These are phyloP conservation scores for Ophiodon elongatus DNA, from an alignment of 2,113 vertebrate species.

Conservation along the genomic window DNA sequence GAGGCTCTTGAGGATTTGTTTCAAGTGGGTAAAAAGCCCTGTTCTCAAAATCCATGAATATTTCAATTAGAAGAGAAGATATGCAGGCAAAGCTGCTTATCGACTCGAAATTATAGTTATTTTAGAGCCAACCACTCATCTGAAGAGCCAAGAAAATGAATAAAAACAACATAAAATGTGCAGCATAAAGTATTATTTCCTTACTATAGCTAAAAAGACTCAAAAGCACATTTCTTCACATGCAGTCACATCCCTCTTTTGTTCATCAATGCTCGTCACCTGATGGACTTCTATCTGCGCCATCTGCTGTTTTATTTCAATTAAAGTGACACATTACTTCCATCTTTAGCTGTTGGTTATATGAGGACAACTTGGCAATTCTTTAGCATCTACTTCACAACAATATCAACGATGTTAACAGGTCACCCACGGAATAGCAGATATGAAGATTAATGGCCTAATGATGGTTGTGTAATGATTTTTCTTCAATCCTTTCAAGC, in stretches of 20 bases:
- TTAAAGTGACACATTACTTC: conserved; percentile 28
- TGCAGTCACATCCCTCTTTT: not conserved
- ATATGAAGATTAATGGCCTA: conserved; percentile 60
- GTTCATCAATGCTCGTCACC: conserved; percentile 17
- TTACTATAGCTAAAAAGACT: not conserved
- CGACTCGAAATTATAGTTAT: not conserved
- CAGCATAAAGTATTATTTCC: not conserved
- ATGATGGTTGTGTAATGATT: conserved; percentile 52
- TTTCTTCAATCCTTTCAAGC: conserved; percentile 21
- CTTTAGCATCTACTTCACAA: conserved; percentile 15
- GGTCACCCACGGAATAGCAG: conserved; percentile 10
- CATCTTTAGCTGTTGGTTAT: conserved; percentile 13
- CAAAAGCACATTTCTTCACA: not conserved
- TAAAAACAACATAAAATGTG: not conserved
- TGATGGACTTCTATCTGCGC: conserved; percentile 1
- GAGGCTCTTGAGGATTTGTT: no score
- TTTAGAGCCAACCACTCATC: not conserved
- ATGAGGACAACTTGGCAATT: not conserved
- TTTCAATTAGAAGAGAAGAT: not conserved
- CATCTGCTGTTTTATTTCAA: conserved; percentile 41
- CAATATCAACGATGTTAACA: conserved; percentile 26
- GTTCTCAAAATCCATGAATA: not conserved
- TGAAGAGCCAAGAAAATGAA: not conserved
- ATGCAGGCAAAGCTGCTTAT: not conserved
- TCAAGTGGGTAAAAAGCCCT: no score